Conservation (phyloP, 2,888 invertebrate species). For the Acanthopleura granulata region DNA sequence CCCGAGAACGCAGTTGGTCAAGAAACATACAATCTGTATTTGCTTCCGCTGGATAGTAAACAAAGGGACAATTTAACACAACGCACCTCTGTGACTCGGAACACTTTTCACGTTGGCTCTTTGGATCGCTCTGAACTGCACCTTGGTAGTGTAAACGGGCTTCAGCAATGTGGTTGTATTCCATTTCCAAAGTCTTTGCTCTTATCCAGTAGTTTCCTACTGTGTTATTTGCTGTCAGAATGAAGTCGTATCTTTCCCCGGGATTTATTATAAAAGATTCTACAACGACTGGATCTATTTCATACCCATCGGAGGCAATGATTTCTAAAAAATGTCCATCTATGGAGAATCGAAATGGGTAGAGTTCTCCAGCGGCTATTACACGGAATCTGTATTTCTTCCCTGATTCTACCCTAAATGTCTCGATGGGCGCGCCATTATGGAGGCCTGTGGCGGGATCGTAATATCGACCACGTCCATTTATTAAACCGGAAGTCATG, state of each 20-base stretch:
- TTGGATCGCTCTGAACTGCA: slow-evolving; percentile 33
- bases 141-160: slow-evolving; percentile 44
- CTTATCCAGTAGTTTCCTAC: slow-evolving; percentile 54
- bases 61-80: slow-evolving; percentile 46
- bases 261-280: slow-evolving; percentile 38
- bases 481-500: slow-evolving; percentile 44
- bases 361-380: slow-evolving; percentile 41
- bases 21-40: slow-evolving; percentile 33
- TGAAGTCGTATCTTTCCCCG: slow-evolving; percentile 50
- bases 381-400: slow-evolving; percentile 44
- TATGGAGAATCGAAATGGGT: slow-evolving; percentile 46
- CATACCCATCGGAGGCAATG: slow-evolving; percentile 48
- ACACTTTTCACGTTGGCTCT: slow-evolving; percentile 29
- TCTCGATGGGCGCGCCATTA: slow-evolving; percentile 37
- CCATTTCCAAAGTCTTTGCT: slow-evolving; percentile 38
- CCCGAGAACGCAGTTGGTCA: slow-evolving; percentile 26
- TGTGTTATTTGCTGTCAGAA: slow-evolving; percentile 39
- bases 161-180: slow-evolving; percentile 29
- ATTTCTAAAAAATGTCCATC: slow-evolving; percentile 45
- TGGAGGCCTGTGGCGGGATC: slow-evolving; percentile 24
- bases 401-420: slow-evolving; percentile 32
- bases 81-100: slow-evolving; percentile 31
- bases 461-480: slow-evolving; percentile 47
- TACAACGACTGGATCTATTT: slow-evolving; percentile 39
- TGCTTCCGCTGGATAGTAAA: slow-evolving; percentile 25